Evolutionary conservation across 2,797 vertebrate species (phyloP).

Genomic region (Lepus oiostolus): DNA sequence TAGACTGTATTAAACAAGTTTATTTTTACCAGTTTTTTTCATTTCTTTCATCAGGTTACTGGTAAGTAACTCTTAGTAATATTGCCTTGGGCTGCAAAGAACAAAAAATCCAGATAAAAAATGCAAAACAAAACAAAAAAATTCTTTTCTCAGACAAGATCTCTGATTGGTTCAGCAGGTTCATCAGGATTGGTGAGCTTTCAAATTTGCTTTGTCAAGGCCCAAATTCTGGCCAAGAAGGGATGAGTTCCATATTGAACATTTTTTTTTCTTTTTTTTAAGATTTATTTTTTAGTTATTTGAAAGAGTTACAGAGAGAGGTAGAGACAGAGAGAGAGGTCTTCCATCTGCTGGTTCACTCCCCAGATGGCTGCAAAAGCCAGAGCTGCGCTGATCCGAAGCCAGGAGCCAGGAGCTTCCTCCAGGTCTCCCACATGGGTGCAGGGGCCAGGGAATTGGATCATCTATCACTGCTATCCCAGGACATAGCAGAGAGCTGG

Average conservation of each 20-base stretch:
- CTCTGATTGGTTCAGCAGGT: neutral
- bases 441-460: too few relatives aligned
- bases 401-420: too few relatives aligned
- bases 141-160: neutral
- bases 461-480: too few relatives aligned
- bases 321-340: too few relatives aligned
- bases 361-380: too few relatives aligned
- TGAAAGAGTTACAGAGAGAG: too few relatives aligned
- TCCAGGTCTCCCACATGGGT: too few relatives aligned
- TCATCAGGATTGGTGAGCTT: neutral
- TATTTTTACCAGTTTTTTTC: slow-evolving; percentile 57
- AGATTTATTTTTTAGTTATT: too few relatives aligned
- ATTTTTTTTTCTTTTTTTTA: too few relatives aligned
- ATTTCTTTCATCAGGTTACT: slow-evolving; percentile 64
- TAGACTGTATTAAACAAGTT: slow-evolving; percentile 63
- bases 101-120: slow-evolving; percentile 14
- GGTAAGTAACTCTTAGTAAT: slow-evolving; percentile 59
- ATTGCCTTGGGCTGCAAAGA: slow-evolving; percentile 60
- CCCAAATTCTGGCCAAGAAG: neutral
- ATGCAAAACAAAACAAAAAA: slow-evolving; percentile 33
- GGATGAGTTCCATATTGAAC: neutral
- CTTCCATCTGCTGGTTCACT: too few relatives aligned
- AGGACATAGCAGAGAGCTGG: too few relatives aligned
- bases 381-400: too few relatives aligned
- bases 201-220: neutral